Percentiles rank a stretch among this genome's conserved stretches.
Conservation (phyloP, 2,113 vertebrate species). For the Petroica traversi region DNA sequence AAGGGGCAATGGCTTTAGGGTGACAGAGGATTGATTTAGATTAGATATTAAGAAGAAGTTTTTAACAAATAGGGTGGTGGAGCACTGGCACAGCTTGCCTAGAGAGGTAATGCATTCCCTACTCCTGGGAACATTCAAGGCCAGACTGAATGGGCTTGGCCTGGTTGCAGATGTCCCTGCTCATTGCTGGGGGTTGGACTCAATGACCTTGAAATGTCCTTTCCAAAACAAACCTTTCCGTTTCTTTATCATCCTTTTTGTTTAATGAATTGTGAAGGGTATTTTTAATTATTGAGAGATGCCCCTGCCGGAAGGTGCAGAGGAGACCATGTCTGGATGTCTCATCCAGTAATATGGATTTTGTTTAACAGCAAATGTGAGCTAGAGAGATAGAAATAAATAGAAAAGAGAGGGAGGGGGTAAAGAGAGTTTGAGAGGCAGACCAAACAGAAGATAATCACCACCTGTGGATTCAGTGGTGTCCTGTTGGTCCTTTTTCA, state of each 20-base stretch:
- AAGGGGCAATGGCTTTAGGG: background rate
- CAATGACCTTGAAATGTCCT: background rate
- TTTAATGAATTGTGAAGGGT: background rate
- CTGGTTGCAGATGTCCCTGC: background rate
- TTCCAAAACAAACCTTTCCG: background rate
- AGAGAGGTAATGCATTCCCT: background rate
- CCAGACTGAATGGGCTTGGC: background rate
- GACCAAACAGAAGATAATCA: background rate
- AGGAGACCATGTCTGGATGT: background rate
- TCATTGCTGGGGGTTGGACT: background rate
- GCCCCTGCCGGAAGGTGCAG: background rate
- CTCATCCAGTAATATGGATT: fast-evolving
- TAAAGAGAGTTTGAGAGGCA: background rate
- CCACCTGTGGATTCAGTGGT: background rate
- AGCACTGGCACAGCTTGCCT: background rate
- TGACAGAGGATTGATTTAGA: background rate
- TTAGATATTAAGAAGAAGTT: background rate
- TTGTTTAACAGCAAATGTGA: background rate
- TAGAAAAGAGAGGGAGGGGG: background rate
- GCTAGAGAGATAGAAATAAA: background rate
- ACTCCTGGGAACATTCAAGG: background rate
- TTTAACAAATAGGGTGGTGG: background rate
- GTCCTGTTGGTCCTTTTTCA: background rate
- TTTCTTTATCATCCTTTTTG: background rate
- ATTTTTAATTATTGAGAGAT: background rate